Evolutionary conservation across 92 coral and sea anemone genomes (phyloP).

Genomic region (Porites divaricata): DNA sequence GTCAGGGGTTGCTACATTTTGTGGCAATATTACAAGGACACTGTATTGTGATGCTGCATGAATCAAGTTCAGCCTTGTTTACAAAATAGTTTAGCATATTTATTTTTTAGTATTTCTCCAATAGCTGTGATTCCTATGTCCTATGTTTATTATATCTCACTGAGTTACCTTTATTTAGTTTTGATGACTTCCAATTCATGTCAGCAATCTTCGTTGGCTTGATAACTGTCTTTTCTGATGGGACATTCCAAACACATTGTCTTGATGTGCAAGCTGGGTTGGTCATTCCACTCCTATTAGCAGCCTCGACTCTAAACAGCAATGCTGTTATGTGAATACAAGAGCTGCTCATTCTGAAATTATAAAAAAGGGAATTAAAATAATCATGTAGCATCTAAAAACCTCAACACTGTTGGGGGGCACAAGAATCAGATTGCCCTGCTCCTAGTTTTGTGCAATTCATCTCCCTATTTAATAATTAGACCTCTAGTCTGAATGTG

Average conservation of each 20-base stretch:
- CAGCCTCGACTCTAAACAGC: slow-evolving; percentile 63
- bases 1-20: slow-evolving; percentile 39
- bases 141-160: not conserved
- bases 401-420: slow-evolving; percentile 20
- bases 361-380: slow-evolving; percentile 19
- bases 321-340: slow-evolving; percentile 67
- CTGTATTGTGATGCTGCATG: slow-evolving; percentile 39
- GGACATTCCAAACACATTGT: slow-evolving; percentile 54
- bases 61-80: slow-evolving; percentile 21
- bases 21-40: slow-evolving; percentile 31
- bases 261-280: slow-evolving; percentile 64
- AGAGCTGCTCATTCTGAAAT: slow-evolving; percentile 46
- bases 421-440: slow-evolving; percentile 6
- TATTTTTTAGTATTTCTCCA: too few species aligned
- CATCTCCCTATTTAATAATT: not conserved
- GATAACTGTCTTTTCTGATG: slow-evolving; percentile 52
- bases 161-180: slow-evolving; percentile 58
- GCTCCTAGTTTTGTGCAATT: slow-evolving; percentile 27
- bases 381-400: slow-evolving; percentile 17
- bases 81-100: not conserved
- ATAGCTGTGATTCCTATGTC: too few species aligned
- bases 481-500: slow-evolving; percentile 16
- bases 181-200: slow-evolving; percentile 46
- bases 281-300: slow-evolving; percentile 58
- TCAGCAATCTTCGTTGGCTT: slow-evolving; percentile 55